Evolutionary conservation across 2,888 invertebrate genomes (phyloP), one percentile per base, ranked within the genome.

Genomic region (Heliconius sara): DNA sequence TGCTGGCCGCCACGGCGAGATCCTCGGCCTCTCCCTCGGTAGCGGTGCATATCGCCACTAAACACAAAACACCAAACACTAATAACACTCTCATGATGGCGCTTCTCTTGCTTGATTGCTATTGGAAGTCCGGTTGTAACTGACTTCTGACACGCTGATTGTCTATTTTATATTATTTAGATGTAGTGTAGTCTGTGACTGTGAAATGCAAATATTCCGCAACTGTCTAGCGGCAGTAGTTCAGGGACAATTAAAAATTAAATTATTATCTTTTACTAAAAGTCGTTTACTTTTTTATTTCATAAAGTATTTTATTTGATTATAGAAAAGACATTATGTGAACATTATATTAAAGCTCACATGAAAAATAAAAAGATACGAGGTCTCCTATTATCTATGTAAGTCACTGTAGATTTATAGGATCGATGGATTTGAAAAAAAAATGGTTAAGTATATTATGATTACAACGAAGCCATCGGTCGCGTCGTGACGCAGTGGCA

Each of bases 1-100:
- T 95, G 84, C 95, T 96, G 63, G 95, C 95, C 25, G 95, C 96
- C 81, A 95, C 92, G 43, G 95, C 95, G 80, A 91, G 94, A 85
- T 95, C 91, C 22, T 88, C 90, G 77, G 87, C 88, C 81, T 87
- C 90, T 75, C 87, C 89, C 81, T 88, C 89, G 79, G 87, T 84
- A 63, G 90, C 93, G 85, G 87, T 84, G 86, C 93, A 92, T 60
- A 90, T 83, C 76, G 91, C 93, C 85, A 88, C 92, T 65, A 93
- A 87, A 89, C 93, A 92, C 80, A 93, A 77, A 80, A 90, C 90
- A 80, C 91, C 93, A 82, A 91, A 83, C 85, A 91, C 88, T 84
- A 95, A 82, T 83, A 94, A 85, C 85, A 85, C 89, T 89, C 89
- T 94, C 93, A 93, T 95, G 83, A 82, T 84, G 79, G 81, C 76